phyloP scores from a whole-genome alignment of 2,113 vertebrate species.

The Colius striatus region DNA sequence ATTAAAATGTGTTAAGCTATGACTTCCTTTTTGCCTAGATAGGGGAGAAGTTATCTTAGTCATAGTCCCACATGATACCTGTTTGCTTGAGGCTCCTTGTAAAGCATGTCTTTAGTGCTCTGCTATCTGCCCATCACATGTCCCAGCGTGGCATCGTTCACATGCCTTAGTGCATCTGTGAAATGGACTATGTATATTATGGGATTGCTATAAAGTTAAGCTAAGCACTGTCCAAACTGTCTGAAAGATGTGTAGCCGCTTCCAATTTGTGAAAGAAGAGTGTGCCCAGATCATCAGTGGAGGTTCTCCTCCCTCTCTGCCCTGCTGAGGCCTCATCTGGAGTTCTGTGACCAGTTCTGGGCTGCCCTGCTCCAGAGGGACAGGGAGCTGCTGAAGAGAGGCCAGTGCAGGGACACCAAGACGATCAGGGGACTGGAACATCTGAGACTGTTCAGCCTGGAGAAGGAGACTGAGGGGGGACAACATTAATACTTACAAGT shows the following conservation, averaged over 20 bases:
- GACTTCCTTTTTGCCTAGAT: not conserved
- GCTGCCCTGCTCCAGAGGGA: no score
- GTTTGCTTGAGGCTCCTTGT: not conserved
- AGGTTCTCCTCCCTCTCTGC: no score
- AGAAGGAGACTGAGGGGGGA: no score
- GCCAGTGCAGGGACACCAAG: no score
- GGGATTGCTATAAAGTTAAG: not conserved
- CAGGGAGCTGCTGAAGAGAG: no score
- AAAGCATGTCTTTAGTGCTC: not conserved
- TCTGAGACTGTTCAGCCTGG: no score
- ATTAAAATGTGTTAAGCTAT: not conserved
- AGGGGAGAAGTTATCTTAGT: not conserved
- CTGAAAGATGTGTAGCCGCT: not conserved
- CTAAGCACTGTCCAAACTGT: not conserved
- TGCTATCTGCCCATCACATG: not conserved
- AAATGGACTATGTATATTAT: not conserved
- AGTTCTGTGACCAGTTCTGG: no score
- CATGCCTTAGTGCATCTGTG: not conserved
- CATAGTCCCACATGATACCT: not conserved
- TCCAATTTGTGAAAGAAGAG: not conserved
- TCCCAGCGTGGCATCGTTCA: not conserved
- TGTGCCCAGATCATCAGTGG: no score
- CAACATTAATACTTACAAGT: no score
- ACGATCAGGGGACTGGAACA: no score
- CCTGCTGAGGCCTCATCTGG: no score